Conservation (phyloP, 2,113 vertebrate genomes). For the Pituophis catenifer region DNA sequence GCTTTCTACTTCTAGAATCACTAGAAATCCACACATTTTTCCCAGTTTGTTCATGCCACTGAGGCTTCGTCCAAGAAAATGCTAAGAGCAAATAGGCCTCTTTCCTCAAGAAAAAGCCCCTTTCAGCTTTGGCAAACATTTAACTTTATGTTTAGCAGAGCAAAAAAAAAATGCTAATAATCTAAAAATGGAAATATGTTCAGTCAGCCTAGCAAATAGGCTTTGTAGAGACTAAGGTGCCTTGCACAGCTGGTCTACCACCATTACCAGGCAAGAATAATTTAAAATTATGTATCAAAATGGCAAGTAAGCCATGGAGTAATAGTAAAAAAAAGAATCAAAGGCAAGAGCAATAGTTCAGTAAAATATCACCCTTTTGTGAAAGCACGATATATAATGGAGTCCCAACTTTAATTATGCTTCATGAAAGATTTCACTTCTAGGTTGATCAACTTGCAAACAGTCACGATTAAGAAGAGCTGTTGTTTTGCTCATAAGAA, state of each 20-base stretch:
- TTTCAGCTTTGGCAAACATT: neutral
- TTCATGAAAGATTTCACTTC: constrained; percentile 16
- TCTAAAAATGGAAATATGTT: neutral
- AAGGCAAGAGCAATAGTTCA: constrained; percentile 22
- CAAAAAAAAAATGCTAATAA: neutral
- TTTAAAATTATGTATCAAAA: neutral
- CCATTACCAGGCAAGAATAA: neutral
- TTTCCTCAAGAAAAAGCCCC: neutral
- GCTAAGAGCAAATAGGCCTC: neutral
- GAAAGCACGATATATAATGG: neutral
- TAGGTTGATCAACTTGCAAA: neutral
- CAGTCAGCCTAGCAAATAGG: neutral
- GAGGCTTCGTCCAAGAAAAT: constrained; percentile 6
- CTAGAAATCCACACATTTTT: neutral
- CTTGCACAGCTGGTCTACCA: neutral
- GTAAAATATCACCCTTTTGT: neutral
- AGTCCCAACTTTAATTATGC: neutral
- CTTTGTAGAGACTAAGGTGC: neutral
- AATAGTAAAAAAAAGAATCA: neutral
- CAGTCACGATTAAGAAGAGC: constrained; percentile 8
- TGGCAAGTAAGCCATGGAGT: neutral
- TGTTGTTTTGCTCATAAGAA: constrained; percentile 1
- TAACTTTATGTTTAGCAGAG: neutral
- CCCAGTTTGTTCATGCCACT: neutral
- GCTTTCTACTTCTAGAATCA: constrained; percentile 1